Base-by-base conservation (phyloP, 2,888 invertebrate species). In the Drosophila rubida region DNA sequence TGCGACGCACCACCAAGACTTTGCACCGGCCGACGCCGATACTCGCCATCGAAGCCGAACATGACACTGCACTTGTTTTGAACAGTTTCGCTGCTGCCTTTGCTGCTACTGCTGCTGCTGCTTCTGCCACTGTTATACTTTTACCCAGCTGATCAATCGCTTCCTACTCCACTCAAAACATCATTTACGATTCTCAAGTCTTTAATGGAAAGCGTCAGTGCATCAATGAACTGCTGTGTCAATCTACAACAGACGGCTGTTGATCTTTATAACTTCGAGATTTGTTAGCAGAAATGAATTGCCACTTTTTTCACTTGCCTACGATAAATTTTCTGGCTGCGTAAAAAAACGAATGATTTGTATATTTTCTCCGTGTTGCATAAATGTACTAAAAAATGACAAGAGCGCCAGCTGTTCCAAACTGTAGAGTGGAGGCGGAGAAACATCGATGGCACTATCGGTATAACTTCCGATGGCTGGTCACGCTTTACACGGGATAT, bases 11-110 rank as follows among this genome's bases (percentile, higher is more conserved):
- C 98, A 66, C 97, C 95, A 78, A 98, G 93, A 92, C 96, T 97
- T 92, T 98, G 98, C 88, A 96, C 94, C 7, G 98, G 98, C 91
- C 94, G 95, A 50, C 96, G 94, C 88, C 96, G 94, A 91, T 96
- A 97, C 91, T 98, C 96, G 59, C 98, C 98, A 91, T 98, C 98
- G 91, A 98, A 98, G 88, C 96, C 94, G 92, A 94, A 94, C 94
- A 94, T 94, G 87, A 80, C 84, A 48, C 64, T 57, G 70, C 84
- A 84, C 64, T 53, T 41, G 51, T 50, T 37, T 50, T 37, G 6
- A 37, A 44, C 44, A 61, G 62, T 63, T 39, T 30, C n/a, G 19
- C 23, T 14, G 46, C 41, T 46, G 39, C 45, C 35, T 25, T 35
- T 39, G 19, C 51, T 59, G 32, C 16, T 58, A 30, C 41, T 49